Conservation (phyloP, 2,113 vertebrate species). For the Tinamus guttatus region DNA sequence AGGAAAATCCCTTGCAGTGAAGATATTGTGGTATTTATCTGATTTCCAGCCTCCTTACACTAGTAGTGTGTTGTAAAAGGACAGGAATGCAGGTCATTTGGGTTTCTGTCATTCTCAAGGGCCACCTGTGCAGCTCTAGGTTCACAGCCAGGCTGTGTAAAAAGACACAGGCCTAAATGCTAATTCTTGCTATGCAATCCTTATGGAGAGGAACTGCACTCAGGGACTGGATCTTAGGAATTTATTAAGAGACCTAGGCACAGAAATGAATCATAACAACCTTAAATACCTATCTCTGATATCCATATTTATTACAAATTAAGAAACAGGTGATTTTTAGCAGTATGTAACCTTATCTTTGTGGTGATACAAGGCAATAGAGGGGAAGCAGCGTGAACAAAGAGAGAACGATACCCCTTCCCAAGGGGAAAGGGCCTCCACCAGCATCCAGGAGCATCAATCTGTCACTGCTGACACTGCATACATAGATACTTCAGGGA, state of each 20-base stretch:
- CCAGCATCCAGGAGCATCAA: not conserved
- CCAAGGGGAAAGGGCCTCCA: not conserved
- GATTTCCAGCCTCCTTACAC: not conserved
- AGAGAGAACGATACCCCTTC: not conserved
- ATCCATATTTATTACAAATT: not conserved
- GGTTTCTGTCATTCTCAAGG: fast-evolving
- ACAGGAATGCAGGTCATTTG: not conserved
- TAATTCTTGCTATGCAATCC: not conserved
- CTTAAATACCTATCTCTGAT: not conserved
- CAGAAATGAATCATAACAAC: not conserved
- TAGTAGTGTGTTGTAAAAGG: not conserved
- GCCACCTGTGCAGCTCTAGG: not conserved
- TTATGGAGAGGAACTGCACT: not conserved
- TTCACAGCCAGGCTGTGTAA: not conserved
- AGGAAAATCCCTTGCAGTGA: not conserved
- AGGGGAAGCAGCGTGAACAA: not conserved
- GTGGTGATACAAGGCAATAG: not conserved
- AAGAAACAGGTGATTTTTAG: not conserved
- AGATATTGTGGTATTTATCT: not conserved
- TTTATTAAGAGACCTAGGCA: not conserved
- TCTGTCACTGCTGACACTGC: not conserved
- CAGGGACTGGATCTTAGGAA: not conserved
- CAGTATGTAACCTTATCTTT: not conserved
- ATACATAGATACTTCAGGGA: not conserved
- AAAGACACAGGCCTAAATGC: not conserved